Evolutionary conservation across 2,113 vertebrate genomes (phyloP).

Genomic region (Atrichornis clamosus): DNA sequence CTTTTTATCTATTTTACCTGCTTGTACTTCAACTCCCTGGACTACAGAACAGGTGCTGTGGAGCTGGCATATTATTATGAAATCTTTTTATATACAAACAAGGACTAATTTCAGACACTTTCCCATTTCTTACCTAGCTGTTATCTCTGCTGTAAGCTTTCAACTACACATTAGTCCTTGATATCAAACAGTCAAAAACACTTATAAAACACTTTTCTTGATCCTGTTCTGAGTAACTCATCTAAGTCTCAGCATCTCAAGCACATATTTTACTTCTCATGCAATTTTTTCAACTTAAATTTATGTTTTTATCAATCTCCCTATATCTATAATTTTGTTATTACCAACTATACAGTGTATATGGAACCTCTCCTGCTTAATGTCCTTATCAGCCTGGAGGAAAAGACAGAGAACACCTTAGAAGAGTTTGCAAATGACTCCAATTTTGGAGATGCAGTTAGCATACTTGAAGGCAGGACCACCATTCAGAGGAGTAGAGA

Average conservation of each 20-base stretch:
- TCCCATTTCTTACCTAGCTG: background rate
- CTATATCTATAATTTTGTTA: background rate
- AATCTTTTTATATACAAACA: background rate
- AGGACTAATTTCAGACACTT: constrained; percentile 1
- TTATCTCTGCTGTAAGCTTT: constrained; percentile 1
- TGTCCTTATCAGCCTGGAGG: background rate
- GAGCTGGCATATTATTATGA: background rate
- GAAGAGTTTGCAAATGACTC: background rate
- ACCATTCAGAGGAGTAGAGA: background rate
- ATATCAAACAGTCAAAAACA: constrained; percentile 9
- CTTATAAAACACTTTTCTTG: background rate
- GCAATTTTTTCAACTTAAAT: background rate
- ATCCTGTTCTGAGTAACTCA: background rate
- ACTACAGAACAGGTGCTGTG: background rate
- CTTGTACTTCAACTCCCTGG: background rate
- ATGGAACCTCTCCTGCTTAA: background rate
- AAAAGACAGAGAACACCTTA: background rate
- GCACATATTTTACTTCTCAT: background rate
- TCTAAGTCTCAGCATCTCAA: background rate
- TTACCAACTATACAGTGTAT: background rate
- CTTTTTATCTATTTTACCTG: background rate
- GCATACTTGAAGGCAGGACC: background rate
- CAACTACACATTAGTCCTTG: background rate
- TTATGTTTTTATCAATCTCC: background rate
- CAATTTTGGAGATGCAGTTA: background rate